Base-by-base conservation (phyloP, 37 sponge, comb jelly and placozoan species). In the Aplysina aerophoba region DNA sequence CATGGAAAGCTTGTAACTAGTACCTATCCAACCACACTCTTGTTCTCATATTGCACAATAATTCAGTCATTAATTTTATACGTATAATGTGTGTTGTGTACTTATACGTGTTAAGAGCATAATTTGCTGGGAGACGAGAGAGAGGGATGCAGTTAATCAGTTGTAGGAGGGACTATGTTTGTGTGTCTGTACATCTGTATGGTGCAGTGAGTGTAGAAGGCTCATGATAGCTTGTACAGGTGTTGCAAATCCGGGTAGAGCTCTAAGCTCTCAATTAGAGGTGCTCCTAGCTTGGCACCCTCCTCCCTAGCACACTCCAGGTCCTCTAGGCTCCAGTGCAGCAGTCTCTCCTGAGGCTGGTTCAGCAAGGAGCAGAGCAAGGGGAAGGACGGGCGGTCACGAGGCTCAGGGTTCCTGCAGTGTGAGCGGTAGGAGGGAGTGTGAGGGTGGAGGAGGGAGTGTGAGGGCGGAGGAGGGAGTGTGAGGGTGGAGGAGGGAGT, bases 401-500 rank as follows among this genome's bases (percentile, higher is more conserved):
- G 78, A 1, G 78, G 53, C 50, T 75, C 78, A 40, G 78, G 78
- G 53, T 75, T 75, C 78, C 78, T 75, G 25, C 21, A 38, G 5
- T 24, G 37, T 21, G 78, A 75, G 54, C 4, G n/a, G 37, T 4
- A 6, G 37, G 37, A n/a, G n/a, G 63, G 25, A 22, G 11, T 28
- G 63, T 62, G 63, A 62, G 63, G n/a, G 63, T 17, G 17, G 15
- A 57, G 17, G 17, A 17, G 17, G 17, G 17, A 20, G 59, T 15
- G 15, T 15, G 59, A 57, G 17, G 59, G 15, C 17, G 59, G 15
- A 17, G 17, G 17, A 57, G 17, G 17, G 59, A 17, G 59, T 57
- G 17, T 57, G n/a, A n/a, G n/a, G n/a, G n/a, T n/a, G n/a, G n/a
- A 89, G 88, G 69, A 88, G 82, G 58, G 86, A 71, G 37, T 87